Base-by-base conservation (phyloP, 2,113 vertebrate species). In the Lophura nycthemera region DNA sequence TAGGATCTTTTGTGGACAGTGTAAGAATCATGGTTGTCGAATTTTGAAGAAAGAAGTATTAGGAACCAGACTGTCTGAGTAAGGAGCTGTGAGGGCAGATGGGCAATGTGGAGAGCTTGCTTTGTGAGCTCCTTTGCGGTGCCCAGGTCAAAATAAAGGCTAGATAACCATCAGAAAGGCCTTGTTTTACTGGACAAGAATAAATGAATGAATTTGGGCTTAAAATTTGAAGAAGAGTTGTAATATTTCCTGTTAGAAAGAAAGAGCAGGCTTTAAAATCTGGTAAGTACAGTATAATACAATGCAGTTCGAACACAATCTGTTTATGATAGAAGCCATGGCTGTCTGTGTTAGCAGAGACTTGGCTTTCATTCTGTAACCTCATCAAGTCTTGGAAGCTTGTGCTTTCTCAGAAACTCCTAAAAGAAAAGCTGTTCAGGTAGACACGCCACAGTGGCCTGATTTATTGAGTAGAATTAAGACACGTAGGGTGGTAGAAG, bases 401-500 rank as follows among this genome's bases (percentile, higher is more conserved):
- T 79, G 36, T 0, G 0, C 27, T 73, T 93, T 73, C 54, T 88
- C 50, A 77, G 45, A 79, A 66, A 17, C 59, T 48, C 0, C 1
- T 42, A 32, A 1, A 63, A 54, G 61, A 59, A 78, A 17, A 77
- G 4, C 15, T 69, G 48, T 42, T 91, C 0, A 74, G 3, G 50
- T 83, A 64, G 24, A 11, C 18, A 5, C 40, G 42, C n/a, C 30
- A 21, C 43, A 15, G 14, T 45, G 24, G 32, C 63, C 57, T 87
- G 16, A 32, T 83, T 84, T 85, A 52, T 42, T 60, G 25, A 63
- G 47, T 70, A 36, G 43, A 87, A 82, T 83, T 79, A 15, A 38
- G 40, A 43, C 0, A 0, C 43, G 1, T n/a, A 63, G 34, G 32
- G 29, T 87, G 40, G 8, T 75, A n/a, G 20, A 65, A 6, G 11